Evolutionary conservation across 53 echinoderm and acorn worm genomes (phyloP), one percentile per base, ranked within the genome.

Genomic region (Henricia sp.): DNA sequence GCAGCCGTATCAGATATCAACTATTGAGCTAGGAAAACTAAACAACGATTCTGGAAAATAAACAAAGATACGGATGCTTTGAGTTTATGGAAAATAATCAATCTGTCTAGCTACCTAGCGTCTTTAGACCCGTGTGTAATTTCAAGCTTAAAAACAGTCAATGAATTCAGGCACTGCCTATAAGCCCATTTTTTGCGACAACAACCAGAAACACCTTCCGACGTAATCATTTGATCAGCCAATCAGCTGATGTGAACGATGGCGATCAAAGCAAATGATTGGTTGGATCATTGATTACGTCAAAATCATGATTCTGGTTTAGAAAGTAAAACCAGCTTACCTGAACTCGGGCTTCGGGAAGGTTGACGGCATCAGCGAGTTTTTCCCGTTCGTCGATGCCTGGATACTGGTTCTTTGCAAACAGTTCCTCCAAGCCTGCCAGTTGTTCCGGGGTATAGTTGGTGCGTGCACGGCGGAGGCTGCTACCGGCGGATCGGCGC

Each of bases 321-420:
- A 10, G 21, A 20, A 5, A 10, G 21, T 19, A 20, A 56, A 10
- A 56, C 14, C 16, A 16, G 64, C 55, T 13, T 60, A 94, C 94
- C 89, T 94, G 94, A 16, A 94, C 85, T 77, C 94, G 64, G 14
- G 94, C 94, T 50, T 94, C 94, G 11, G 72, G 68, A 32, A 94
- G 89, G 10, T 83, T 87, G 20, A 94, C 62, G 10, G 82, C 52
- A n/a, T 82, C 82, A 1, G 94, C 89, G 9, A 94, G 84, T 2
- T 60, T 72, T 41, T 91, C 94, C 30, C 94, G 54, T 14, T 91
- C 88, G 23, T 86, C 83, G 67, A 91, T 91, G 89, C 89, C 94
- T 1, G 94, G 94, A 37, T 94, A 94, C 60, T 67, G 77, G 46
- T 85, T 91, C 41, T 39, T 36, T 3, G 50, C 41, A 59, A 94